Evolutionary conservation across 2,113 vertebrate genomes (phyloP), one percentile per base, ranked within the genome.

Genomic region (Tor tambroides): DNA sequence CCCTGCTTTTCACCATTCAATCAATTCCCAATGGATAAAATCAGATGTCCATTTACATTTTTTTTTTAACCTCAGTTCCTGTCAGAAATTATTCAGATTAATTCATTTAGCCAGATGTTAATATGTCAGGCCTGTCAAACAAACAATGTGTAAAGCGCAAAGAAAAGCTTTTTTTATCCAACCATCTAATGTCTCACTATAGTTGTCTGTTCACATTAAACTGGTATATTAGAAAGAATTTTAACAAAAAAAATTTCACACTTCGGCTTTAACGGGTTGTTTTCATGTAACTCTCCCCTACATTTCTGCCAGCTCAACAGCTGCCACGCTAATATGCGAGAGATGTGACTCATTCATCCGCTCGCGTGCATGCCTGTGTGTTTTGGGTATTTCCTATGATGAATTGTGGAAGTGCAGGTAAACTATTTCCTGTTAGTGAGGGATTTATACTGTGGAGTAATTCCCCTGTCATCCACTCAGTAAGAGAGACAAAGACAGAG

Each of bases 341-440:
- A 72, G 38, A 87, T 85, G 83, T 12, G 80, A 54, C 78, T 61
- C 83, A 7, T 26, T 85, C 74, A 87, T 84, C 88, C 85, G 85
- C 76, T 86, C 78, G 38, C 75, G 84, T 80, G 84, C 49, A 38
- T 54, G 89, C 59, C 54, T 81, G 84, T 54, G 32, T 80, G 67
- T 79, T 72, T 79, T 7, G 15, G 85, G 54, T 76, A 88, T 80
- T 89, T 89, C 85, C 63, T 54, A 69, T 79, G 80, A 23, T 63
- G 84, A 89, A 87, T 81, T 84, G 80, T 78, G 65, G 65, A 90
- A 89, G 85, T 72, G 83, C 88, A 79, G 89, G 84, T 91, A 89
- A 85, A 90, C 86, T 83, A 87, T 85, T 91, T 90, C 88, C 86
- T 89, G 88, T 84, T 90, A 88, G 77, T 76, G 80, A 74, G 46